A percentile compares a stretch with the other conserved stretches of the same genome.
phyloP scores from a whole-genome alignment of 2,888 invertebrate genomes.

The Cordilura impudica region DNA sequence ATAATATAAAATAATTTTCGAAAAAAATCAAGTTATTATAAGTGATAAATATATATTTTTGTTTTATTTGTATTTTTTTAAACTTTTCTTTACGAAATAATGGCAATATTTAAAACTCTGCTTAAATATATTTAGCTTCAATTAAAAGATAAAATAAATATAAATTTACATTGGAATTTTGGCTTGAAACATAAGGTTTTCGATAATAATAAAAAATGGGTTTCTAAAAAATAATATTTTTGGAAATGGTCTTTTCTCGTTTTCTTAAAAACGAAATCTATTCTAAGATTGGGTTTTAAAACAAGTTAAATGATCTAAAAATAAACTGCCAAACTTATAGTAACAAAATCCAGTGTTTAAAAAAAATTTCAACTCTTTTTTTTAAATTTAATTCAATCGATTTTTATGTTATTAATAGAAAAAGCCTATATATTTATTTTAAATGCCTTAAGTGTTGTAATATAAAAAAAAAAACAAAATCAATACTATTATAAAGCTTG shows the following conservation, averaged over 20 bases:
- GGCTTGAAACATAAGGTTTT: no score
- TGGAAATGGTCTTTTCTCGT: no score
- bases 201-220: no score
- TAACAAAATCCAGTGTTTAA: conserved; percentile 35
- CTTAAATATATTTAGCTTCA: conserved; percentile 28
- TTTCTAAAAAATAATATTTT: no score
- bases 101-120: conserved; percentile 39
- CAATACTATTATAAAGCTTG: conserved; percentile 37
- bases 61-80: conserved; percentile 47
- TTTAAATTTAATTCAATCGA: background rate
- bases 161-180: conserved; percentile 23
- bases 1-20: conserved; percentile 34
- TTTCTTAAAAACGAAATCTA: no score
- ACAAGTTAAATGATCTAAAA: no score
- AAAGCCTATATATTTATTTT: conserved; percentile 51
- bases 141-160: background rate
- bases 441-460: conserved; percentile 66
- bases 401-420: conserved; percentile 3
- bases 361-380: background rate
- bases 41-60: conserved; percentile 39
- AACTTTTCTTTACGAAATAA: conserved; percentile 20
- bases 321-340: no score
- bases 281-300: no score
- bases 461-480: conserved; percentile 33
- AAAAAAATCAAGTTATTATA: conserved; percentile 33